Evolutionary conservation across 2,113 vertebrate genomes (phyloP).

Genomic region (Catharus minimus): DNA sequence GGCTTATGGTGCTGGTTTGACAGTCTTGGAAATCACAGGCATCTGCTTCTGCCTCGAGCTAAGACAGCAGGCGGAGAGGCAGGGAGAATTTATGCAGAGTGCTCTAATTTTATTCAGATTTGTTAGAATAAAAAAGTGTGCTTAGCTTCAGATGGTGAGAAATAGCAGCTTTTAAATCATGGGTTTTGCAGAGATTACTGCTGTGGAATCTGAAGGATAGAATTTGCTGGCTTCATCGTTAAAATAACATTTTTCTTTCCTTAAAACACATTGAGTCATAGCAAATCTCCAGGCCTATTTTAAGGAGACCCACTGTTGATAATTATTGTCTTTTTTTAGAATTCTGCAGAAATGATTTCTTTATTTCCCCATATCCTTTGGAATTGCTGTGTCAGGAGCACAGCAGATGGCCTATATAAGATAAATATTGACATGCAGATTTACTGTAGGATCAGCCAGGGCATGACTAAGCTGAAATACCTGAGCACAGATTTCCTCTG

Average conservation of each 20-base stretch:
- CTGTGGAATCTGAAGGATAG: not conserved
- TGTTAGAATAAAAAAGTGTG: not conserved
- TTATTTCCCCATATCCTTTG: not conserved
- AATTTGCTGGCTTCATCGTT: not conserved
- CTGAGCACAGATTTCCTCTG: not conserved
- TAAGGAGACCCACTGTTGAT: not conserved
- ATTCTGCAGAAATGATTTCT: not conserved
- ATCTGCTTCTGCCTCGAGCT: slow-evolving; percentile 39
- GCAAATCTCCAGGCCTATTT: not conserved
- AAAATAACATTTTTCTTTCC: slow-evolving; percentile 22
- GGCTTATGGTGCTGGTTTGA: slow-evolving; percentile 19
- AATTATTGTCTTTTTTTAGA: not conserved
- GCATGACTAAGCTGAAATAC: not conserved
- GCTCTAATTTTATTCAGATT: slow-evolving; percentile 38
- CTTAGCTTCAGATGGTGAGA: slow-evolving; percentile 16
- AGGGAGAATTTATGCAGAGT: slow-evolving; percentile 23
- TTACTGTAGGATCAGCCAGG: not conserved
- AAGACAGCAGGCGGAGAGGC: slow-evolving; percentile 39
- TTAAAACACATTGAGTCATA: not conserved
- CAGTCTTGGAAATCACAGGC: not conserved
- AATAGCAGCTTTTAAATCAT: slow-evolving; percentile 29
- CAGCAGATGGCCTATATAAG: not conserved
- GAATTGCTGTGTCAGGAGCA: not conserved
- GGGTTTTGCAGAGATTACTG: not conserved
- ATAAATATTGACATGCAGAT: not conserved